Conservation (phyloP, 2,113 vertebrate species). For the Triplophysa rosa region DNA sequence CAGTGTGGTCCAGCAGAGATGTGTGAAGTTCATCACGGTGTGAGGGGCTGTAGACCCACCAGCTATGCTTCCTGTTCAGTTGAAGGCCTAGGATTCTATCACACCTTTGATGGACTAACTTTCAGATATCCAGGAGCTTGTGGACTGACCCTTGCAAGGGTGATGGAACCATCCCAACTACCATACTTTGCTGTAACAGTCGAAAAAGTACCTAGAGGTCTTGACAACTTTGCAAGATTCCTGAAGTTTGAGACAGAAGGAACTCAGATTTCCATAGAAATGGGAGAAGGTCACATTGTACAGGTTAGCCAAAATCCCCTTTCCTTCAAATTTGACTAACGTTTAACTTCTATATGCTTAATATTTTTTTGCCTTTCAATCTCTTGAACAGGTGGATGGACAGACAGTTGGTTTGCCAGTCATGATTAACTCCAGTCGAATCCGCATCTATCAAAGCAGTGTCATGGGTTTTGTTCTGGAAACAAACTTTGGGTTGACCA, state of each 20-base stretch:
- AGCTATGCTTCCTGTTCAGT: constrained; percentile 59
- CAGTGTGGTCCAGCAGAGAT: constrained; percentile 49
- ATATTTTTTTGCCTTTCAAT: neutral
- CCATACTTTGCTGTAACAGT: constrained; percentile 55
- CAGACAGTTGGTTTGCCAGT: constrained; percentile 58
- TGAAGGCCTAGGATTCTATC: constrained; percentile 59
- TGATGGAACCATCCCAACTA: constrained; percentile 44
- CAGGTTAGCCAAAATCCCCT: constrained; percentile 41
- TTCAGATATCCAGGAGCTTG: constrained; percentile 67
- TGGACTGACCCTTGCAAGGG: constrained; percentile 57
- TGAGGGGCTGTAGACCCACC: constrained; percentile 59
- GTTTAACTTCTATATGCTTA: neutral
- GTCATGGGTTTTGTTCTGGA: constrained; percentile 56
- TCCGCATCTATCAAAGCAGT: constrained; percentile 60
- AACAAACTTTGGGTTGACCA: constrained; percentile 63
- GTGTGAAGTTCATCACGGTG: constrained; percentile 50
- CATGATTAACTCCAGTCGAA: constrained; percentile 5
- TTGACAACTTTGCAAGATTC: constrained; percentile 40
- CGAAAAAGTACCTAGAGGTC: constrained; percentile 57
- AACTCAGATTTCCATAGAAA: constrained; percentile 51
- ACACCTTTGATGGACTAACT: constrained; percentile 61
- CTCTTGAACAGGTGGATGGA: constrained; percentile 61
- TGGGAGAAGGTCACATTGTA: constrained; percentile 41
- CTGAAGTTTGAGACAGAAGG: constrained; percentile 58
- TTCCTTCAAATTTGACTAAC: neutral